A percentile compares a stretch with the other conserved stretches of the same genome.
Conservation (phyloP, 2,888 invertebrate species). For the Rosalia funebris region DNA sequence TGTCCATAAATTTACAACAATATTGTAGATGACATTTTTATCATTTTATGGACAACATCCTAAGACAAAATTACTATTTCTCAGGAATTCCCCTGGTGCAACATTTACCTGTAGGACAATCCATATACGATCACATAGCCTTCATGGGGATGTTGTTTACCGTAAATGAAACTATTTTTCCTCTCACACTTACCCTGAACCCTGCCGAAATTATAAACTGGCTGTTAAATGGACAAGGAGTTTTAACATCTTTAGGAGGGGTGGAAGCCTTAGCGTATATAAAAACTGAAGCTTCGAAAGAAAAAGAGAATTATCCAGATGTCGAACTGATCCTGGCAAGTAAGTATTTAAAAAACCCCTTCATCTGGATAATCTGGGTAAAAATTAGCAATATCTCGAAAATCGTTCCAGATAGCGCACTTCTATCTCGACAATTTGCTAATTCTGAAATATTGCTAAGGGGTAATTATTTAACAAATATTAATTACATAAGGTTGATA, state of each 20-base stretch:
- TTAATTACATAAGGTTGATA: no score
- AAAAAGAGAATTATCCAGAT: constrained; percentile 69
- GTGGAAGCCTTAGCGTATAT: constrained; percentile 69
- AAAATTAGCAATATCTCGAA: no score
- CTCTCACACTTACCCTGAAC: constrained; percentile 53
- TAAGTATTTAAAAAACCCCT: constrained; percentile 14
- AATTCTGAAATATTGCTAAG: no score
- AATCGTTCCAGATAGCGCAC: no score
- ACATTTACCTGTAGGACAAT: constrained; percentile 74
- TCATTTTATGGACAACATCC: no score
- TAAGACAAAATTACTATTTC: no score
- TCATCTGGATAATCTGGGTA: no score
- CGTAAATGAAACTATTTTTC: constrained; percentile 63
- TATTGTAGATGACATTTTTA: no score
- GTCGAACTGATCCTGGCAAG: constrained; percentile 70
- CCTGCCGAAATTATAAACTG: constrained; percentile 21
- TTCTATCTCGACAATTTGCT: no score
- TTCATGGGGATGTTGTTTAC: constrained; percentile 69
- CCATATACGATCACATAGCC: constrained; percentile 75
- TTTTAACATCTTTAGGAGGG: constrained; percentile 68
- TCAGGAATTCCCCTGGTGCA: constrained; percentile 68
- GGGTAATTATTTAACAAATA: no score
- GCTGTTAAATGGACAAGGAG: constrained; percentile 57
- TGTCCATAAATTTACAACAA: no score
- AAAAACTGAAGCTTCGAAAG: constrained; percentile 67